These are phyloP conservation scores for Tenebrosternarchus preto DNA, from an alignment of 2,113 vertebrate species.

Conservation along the genomic window DNA sequence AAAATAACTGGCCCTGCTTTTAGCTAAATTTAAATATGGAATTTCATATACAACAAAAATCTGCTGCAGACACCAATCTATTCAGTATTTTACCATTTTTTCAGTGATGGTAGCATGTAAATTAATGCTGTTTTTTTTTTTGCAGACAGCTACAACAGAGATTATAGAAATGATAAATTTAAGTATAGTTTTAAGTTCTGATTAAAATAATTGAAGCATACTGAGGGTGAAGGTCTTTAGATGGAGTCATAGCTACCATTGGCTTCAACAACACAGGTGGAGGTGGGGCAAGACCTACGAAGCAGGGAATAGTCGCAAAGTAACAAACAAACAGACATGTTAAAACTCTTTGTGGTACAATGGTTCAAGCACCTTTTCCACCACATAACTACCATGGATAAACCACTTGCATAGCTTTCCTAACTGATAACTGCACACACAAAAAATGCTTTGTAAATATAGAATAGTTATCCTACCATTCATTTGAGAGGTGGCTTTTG, in stretches of 20 bases:
- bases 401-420: not conserved
- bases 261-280: conserved; percentile 11
- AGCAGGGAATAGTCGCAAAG: not conserved
- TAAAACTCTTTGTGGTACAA: not conserved
- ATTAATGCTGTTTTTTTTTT: too few species aligned
- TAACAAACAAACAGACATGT: not conserved
- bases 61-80: too few species aligned
- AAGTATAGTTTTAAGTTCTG: not conserved
- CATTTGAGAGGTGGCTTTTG: not conserved
- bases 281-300: conserved; percentile 59
- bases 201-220: conserved; percentile 42
- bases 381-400: not conserved
- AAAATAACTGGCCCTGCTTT: not conserved
- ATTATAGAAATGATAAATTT: not conserved
- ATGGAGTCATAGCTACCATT: conserved; percentile 47
- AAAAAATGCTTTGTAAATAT: not conserved
- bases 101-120: too few species aligned
- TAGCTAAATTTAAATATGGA: too few species aligned
- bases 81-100: too few species aligned
- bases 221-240: conserved; percentile 71
- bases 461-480: conserved; percentile 46
- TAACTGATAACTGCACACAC: not conserved
- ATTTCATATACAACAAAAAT: too few species aligned
- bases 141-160: not conserved
- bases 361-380: not conserved